A percentile compares a stretch with the other conserved stretches of the same genome.
phyloP scores from a whole-genome alignment of 2,113 vertebrate species.

The Apeltes quadracus region DNA sequence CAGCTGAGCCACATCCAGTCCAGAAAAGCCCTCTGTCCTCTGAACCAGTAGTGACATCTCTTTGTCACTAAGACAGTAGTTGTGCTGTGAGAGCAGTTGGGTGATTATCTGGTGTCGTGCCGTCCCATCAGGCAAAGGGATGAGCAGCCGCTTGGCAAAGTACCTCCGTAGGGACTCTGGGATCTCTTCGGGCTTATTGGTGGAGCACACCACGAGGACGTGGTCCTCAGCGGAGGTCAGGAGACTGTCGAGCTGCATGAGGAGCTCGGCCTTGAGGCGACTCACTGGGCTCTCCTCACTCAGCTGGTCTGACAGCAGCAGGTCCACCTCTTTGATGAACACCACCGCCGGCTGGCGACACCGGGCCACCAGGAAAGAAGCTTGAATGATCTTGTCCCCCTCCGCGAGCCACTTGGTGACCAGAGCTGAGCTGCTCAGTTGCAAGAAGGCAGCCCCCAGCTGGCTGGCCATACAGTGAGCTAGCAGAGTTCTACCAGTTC shows the following conservation, averaged over 20 bases:
- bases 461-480: slow-evolving; percentile 96
- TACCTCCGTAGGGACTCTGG: slow-evolving; percentile 97
- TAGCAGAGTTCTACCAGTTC: slow-evolving; percentile 94
- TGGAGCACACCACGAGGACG: slow-evolving; percentile 97
- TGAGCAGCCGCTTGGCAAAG: slow-evolving; percentile 98
- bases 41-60: slow-evolving; percentile 97
- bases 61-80: slow-evolving; percentile 99
- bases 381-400: slow-evolving; percentile 95
- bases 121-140: slow-evolving; percentile 95
- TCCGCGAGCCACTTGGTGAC: slow-evolving; percentile 96
- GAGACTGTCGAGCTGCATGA: slow-evolving; percentile 96
- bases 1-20: slow-evolving; percentile 94
- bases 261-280: slow-evolving; percentile 94
- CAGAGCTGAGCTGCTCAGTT: slow-evolving; percentile 89
- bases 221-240: slow-evolving; percentile 95
- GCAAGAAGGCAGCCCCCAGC: slow-evolving; percentile 94
- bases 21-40: slow-evolving; percentile 98
- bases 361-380: slow-evolving; percentile 93
- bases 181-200: slow-evolving; percentile 98
- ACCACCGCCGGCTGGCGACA: slow-evolving; percentile 97
- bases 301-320: slow-evolving; percentile 92
- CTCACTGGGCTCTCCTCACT: slow-evolving; percentile 93
- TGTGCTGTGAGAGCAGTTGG: slow-evolving; percentile 99
- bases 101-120: slow-evolving; percentile 99
- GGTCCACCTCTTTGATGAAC: slow-evolving; percentile 96